phyloP scores from a whole-genome alignment of 35 echinoderm and acorn worm species.

The Heliocidaris erythrogramma region DNA sequence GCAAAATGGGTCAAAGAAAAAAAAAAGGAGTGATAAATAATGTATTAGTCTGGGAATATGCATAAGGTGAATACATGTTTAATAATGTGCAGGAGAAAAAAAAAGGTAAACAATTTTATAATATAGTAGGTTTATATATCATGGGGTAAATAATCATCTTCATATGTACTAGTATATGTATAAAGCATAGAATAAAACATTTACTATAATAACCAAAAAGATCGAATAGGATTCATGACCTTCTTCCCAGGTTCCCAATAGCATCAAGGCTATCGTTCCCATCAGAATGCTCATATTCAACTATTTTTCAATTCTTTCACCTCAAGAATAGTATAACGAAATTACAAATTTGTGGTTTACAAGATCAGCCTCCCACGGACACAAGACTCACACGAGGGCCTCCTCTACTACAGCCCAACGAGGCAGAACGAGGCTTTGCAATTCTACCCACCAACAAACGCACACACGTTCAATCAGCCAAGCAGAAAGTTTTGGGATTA shows the following conservation, averaged over 20 bases:
- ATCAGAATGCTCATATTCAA: neutral
- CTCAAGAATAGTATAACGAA: neutral
- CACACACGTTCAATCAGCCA: neutral
- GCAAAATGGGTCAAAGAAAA: conserved; percentile 26
- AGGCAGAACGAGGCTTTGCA: neutral
- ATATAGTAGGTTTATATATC: neutral
- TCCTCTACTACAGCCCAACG: neutral
- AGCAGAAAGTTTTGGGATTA: neutral
- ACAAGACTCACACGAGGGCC: neutral
- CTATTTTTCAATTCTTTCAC: neutral
- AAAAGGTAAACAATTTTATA: neutral
- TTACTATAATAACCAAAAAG: neutral
- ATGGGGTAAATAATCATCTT: neutral
- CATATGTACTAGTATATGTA: neutral
- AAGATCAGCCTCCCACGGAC: neutral
- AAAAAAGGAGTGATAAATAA: conserved; percentile 4
- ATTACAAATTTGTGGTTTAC: neutral
- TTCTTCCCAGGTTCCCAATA: neutral
- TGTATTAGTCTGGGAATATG: conserved; percentile 7
- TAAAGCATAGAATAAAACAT: neutral
- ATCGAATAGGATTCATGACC: too few relatives aligned
- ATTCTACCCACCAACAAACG: neutral
- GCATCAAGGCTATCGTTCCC: neutral
- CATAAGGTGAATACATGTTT: neutral
- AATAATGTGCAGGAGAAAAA: neutral